phyloP scores from a whole-genome alignment of 2,113 vertebrate genomes.

The Platanista minor region DNA sequence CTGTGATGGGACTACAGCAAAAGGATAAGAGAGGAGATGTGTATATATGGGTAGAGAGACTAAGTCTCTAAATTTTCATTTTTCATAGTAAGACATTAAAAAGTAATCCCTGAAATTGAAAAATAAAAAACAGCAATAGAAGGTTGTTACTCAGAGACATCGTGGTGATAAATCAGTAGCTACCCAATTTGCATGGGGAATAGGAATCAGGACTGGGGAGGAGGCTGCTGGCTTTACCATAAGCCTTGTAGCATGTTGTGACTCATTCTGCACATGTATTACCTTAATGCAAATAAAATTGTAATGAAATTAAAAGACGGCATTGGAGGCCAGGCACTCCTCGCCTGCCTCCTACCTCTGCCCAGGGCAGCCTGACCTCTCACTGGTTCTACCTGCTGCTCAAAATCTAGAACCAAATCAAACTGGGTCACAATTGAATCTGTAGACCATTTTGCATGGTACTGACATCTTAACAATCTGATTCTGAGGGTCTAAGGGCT shows the following conservation, averaged over 20 bases:
- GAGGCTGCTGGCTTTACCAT: background rate
- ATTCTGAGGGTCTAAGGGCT: background rate
- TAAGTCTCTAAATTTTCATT: background rate
- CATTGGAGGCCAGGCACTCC: rapidly evolving
- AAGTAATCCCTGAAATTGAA: background rate
- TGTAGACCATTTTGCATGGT: too few species aligned
- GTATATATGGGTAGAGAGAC: too few species aligned
- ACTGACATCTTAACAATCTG: too few species aligned
- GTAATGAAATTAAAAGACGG: background rate
- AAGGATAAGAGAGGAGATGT: background rate
- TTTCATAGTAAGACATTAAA: background rate
- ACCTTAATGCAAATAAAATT: background rate
- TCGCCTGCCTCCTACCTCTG: background rate
- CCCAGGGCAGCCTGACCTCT: background rate
- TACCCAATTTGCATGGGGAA: rapidly evolving
- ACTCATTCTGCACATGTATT: rapidly evolving
- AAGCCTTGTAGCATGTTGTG: background rate
- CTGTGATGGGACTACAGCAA: rapidly evolving
- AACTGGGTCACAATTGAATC: background rate
- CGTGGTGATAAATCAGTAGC: rapidly evolving
- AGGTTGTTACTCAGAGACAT: background rate
- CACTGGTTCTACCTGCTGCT: background rate
- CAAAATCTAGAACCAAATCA: background rate
- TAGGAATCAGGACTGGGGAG: background rate
- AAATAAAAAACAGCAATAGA: background rate